phyloP scores from a whole-genome alignment of 2,888 invertebrate genomes.

The Rapana venosa region DNA sequence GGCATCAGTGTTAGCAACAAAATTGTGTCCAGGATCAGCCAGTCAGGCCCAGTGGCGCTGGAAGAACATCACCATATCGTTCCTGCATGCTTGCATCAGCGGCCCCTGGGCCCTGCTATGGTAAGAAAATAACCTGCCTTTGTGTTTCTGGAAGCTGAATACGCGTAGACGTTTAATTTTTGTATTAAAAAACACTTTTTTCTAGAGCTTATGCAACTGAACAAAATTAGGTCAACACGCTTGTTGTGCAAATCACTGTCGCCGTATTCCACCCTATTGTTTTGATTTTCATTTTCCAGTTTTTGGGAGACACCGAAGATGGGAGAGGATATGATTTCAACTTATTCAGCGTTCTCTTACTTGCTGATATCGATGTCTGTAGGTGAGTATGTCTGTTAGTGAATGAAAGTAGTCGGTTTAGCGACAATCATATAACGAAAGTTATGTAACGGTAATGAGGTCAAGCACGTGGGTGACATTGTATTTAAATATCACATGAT shows the following conservation, averaged over 20 bases:
- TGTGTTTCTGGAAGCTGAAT: too few relatives aligned
- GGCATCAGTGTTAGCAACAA: slow-evolving; percentile 3
- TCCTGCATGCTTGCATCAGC: slow-evolving; percentile 47
- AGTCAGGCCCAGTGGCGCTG: slow-evolving; percentile 39
- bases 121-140: slow-evolving; percentile 29
- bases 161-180: too few relatives aligned
- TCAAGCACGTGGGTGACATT: background rate
- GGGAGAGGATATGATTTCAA: slow-evolving; percentile 78
- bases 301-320: slow-evolving; percentile 78
- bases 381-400: slow-evolving; percentile 70
- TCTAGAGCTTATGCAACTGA: background rate
- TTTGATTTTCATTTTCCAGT: slow-evolving; percentile 64
- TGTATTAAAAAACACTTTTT: too few relatives aligned
- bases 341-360: slow-evolving; percentile 75
- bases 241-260: too few relatives aligned
- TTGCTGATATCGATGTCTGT: slow-evolving; percentile 77
- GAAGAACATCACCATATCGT: slow-evolving; percentile 50
- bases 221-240: background rate
- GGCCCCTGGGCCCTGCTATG: slow-evolving; percentile 46
- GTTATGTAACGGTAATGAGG: background rate
- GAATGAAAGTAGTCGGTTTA: background rate
- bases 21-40: slow-evolving; percentile 27
- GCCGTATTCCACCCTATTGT: background rate
- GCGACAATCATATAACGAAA: background rate
- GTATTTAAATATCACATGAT: background rate